Evolutionary conservation across 2,113 vertebrate genomes (phyloP).

Genomic region (Nannobrachium achirus): DNA sequence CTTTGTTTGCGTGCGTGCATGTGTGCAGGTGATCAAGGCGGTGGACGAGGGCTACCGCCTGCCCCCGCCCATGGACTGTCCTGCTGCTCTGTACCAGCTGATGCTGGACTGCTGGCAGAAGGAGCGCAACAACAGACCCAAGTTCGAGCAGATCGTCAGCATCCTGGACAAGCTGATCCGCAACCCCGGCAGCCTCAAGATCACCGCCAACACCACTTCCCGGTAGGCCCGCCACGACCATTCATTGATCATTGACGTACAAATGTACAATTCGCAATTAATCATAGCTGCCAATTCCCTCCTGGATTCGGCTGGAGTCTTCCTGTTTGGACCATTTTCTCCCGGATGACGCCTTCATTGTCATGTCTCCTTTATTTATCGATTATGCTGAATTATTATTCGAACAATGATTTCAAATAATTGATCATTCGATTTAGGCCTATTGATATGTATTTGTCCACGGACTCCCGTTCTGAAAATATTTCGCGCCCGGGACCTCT

Average conservation of each 20-base stretch:
- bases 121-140: slow-evolving; percentile 96
- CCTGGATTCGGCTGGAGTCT: neutral
- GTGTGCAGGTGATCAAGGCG: slow-evolving; percentile 92
- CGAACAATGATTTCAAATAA: no score
- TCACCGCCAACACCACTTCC: slow-evolving; percentile 92
- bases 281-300: neutral
- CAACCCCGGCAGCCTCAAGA: slow-evolving; percentile 95
- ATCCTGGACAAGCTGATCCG: slow-evolving; percentile 98
- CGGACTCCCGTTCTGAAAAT: no score
- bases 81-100: slow-evolving; percentile 95
- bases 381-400: no score
- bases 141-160: slow-evolving; percentile 98
- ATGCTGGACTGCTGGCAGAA: slow-evolving; percentile 99
- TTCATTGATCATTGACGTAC: no score
- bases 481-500: no score
- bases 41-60: slow-evolving; percentile 97
- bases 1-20: neutral
- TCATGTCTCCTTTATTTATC: slow-evolving; percentile 5
- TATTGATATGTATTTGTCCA: no score
- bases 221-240: slow-evolving; percentile 84
- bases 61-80: slow-evolving; percentile 98
- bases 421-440: no score
- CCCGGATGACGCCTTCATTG: neutral
- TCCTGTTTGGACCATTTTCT: neutral
- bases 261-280: no score